phyloP scores from a whole-genome alignment of 2,888 invertebrate species.

The Myathropa florea region DNA sequence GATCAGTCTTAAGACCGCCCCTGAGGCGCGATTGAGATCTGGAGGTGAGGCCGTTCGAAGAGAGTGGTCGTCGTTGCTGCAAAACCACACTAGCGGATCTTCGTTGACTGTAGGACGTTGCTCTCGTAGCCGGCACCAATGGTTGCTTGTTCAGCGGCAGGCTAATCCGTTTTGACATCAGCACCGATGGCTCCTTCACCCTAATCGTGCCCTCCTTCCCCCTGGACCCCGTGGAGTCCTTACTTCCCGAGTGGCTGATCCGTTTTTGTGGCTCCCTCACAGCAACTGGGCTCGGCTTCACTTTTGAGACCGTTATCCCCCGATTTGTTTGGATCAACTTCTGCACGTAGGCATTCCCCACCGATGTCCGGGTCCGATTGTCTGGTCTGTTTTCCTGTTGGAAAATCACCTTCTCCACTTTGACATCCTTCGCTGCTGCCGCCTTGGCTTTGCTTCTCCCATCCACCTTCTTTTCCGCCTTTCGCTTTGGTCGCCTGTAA shows the following conservation, averaged over 20 bases:
- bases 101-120: not conserved
- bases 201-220: not conserved
- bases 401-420: not conserved
- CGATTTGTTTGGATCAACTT: constrained; percentile 25
- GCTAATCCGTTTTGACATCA: not conserved
- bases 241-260: not conserved
- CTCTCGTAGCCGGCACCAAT: not conserved
- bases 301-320: constrained; percentile 26
- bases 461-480: not conserved
- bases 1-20: not conserved
- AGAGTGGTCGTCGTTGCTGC: not conserved
- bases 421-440: not conserved
- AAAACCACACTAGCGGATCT: not conserved
- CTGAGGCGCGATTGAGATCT: not conserved
- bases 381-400: not conserved
- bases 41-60: not conserved
- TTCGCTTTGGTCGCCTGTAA: not conserved
- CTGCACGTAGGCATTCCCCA: not conserved
- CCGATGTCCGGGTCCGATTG: not conserved
- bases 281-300: not conserved
- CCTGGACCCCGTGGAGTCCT: not conserved
- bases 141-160: not conserved
- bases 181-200: not conserved
- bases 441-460: too few relatives aligned
- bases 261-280: not conserved